phyloP scores from a whole-genome alignment of 2,888 invertebrate genomes.

The Buathra laborator region DNA sequence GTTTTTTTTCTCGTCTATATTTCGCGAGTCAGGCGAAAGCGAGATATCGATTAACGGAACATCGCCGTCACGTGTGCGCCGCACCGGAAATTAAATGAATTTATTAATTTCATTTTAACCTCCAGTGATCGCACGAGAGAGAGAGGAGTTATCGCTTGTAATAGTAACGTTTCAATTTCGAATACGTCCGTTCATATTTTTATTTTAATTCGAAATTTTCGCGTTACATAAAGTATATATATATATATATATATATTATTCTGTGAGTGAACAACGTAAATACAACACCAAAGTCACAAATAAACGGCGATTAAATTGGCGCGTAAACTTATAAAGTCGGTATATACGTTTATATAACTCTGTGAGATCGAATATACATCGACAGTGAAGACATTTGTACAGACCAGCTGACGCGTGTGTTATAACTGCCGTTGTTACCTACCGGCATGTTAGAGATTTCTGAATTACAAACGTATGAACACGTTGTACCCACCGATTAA shows the following conservation, averaged over 20 bases:
- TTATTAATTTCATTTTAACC: not conserved
- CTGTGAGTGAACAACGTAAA: conserved; percentile 3
- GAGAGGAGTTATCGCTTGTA: not conserved
- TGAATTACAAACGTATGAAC: not conserved
- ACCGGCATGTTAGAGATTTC: conserved; percentile 27
- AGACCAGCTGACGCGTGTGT: conserved; percentile 14
- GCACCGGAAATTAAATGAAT: not conserved
- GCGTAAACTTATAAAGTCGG: not conserved
- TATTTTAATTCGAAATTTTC: not conserved
- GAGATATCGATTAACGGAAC: not conserved
- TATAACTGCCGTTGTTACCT: conserved; percentile 11
- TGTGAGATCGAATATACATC: not conserved
- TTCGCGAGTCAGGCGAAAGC: too few species aligned
- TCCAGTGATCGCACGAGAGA: not conserved
- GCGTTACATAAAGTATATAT: not conserved
- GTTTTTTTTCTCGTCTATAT: too few species aligned
- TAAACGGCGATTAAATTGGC: conserved; percentile 10
- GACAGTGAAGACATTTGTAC: conserved; percentile 27
- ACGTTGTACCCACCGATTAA: not conserved
- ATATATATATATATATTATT: not conserved
- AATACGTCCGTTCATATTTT: not conserved
- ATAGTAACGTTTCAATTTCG: not conserved
- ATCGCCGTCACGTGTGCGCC: not conserved
- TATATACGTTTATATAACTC: conserved; percentile 3
- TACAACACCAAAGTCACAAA: not conserved